phyloP scores from a whole-genome alignment of 2,888 invertebrate genomes.

The Drosophila planitibia region DNA sequence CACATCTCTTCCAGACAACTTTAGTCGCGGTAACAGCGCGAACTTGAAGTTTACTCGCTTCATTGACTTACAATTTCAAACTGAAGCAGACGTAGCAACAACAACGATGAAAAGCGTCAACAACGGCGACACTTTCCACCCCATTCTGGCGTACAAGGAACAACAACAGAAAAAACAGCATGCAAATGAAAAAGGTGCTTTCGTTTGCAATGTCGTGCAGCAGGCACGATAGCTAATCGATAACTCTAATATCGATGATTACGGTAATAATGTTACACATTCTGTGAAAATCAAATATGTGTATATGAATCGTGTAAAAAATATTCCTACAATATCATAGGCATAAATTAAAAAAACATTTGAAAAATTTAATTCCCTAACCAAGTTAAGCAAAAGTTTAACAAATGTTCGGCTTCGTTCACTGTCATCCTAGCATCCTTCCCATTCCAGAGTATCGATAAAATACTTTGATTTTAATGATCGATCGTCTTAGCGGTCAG shows the following conservation, averaged over 20 bases:
- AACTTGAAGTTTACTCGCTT: slow-evolving; percentile 85
- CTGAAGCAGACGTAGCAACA: slow-evolving; percentile 65
- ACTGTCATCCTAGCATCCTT: slow-evolving; percentile 28
- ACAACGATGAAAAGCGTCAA: slow-evolving; percentile 46
- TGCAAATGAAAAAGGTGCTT: slow-evolving; percentile 51
- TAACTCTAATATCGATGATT: slow-evolving; percentile 36
- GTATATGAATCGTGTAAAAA: neutral
- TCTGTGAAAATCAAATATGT: neutral
- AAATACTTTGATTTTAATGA: neutral
- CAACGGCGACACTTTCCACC: slow-evolving; percentile 63
- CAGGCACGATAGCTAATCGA: slow-evolving; percentile 38
- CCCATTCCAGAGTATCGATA: slow-evolving; percentile 28
- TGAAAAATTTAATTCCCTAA: neutral
- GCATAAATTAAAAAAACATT: neutral
- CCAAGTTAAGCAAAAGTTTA: neutral
- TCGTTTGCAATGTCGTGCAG: slow-evolving; percentile 29
- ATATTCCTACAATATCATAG: neutral
- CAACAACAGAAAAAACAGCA: slow-evolving; percentile 48
- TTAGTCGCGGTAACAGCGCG: slow-evolving; percentile 86
- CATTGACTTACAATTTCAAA: slow-evolving; percentile 85
- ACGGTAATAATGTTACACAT: neutral
- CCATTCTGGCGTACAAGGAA: slow-evolving; percentile 45
- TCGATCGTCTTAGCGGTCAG: slow-evolving; percentile 23
- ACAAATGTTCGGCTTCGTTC: neutral
- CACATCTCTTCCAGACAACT: slow-evolving; percentile 86